A percentile compares a stretch with the other conserved stretches of the same genome.
Conservation (phyloP, 2,888 invertebrate species). For the Nymphalis c-album region DNA sequence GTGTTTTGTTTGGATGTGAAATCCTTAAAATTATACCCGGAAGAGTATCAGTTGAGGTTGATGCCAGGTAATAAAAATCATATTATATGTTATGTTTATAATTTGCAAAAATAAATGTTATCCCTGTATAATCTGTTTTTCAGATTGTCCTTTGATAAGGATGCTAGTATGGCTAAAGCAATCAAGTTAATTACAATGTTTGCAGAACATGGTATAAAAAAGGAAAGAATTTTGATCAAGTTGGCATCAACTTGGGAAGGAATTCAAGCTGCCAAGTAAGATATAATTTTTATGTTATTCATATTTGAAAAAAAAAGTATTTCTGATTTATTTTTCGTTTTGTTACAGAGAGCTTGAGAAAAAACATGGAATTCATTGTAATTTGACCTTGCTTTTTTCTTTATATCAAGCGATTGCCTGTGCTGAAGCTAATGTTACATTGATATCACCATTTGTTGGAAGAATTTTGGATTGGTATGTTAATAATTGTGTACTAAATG, state of each 20-base stretch:
- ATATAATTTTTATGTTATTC: slow-evolving; percentile 5
- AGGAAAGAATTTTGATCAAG: slow-evolving; percentile 97
- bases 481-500: not conserved
- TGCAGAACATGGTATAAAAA: slow-evolving; percentile 92
- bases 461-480: slow-evolving; percentile 96
- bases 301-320: not conserved
- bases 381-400: slow-evolving; percentile 97
- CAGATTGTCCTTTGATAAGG: slow-evolving; percentile 96
- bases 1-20: slow-evolving; percentile 97
- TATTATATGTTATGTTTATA: slow-evolving; percentile 12
- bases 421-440: slow-evolving; percentile 97
- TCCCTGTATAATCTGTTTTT: slow-evolving; percentile 39
- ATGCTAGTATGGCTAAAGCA: slow-evolving; percentile 95
- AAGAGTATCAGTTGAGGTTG: slow-evolving; percentile 97
- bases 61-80: slow-evolving; percentile 85
- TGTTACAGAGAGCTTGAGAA: slow-evolving; percentile 90
- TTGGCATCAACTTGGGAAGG: slow-evolving; percentile 99
- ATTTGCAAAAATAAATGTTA: slow-evolving; percentile 5
- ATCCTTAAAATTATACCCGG: slow-evolving; percentile 99
- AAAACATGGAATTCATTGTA: slow-evolving; percentile 97
- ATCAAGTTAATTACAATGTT: slow-evolving; percentile 93
- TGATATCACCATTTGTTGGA: slow-evolving; percentile 99
- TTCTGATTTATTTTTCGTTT: slow-evolving; percentile 18
- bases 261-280: slow-evolving; percentile 96
- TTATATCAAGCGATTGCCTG: slow-evolving; percentile 98